Conservation (phyloP, 1,140 invertebrate species). For the Medauroidea extradentata region DNA sequence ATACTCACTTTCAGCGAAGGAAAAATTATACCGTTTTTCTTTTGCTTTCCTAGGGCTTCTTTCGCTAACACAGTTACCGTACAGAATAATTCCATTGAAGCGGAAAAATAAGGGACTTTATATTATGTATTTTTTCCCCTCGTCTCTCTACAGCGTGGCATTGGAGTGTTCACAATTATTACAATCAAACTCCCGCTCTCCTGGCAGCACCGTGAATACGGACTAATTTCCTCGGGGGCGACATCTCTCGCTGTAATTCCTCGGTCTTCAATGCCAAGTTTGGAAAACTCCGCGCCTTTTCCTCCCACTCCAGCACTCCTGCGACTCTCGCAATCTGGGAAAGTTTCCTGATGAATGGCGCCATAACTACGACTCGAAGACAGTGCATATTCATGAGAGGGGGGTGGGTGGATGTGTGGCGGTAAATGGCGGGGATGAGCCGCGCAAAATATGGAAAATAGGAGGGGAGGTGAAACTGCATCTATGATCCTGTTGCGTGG, state of each 20-base stretch:
- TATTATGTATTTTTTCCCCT: not conserved
- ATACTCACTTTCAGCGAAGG: not conserved
- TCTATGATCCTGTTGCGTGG: too few relatives aligned
- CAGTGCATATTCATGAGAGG: conserved; percentile 5
- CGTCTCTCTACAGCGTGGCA: not conserved
- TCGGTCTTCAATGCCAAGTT: conserved; percentile 8
- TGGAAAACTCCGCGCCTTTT: conserved; percentile 6
- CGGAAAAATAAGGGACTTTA: conserved; percentile 5
- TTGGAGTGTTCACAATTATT: conserved; percentile 1
- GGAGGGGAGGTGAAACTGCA: too few relatives aligned
- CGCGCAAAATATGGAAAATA: too few relatives aligned
- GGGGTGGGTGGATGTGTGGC: too few relatives aligned
- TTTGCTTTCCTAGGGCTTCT: not conserved
- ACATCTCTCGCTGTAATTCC: conserved; percentile 1
- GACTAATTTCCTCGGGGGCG: conserved; percentile 7
- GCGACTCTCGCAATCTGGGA: conserved; percentile 5
- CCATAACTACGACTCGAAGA: conserved; percentile 6
- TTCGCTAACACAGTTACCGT: conserved; percentile 8
- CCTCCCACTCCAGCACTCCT: conserved; percentile 7
- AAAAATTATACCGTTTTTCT: conserved; percentile 3
- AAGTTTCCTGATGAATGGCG: conserved; percentile 4
- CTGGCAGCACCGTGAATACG: not conserved
- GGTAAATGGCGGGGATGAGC: too few relatives aligned
- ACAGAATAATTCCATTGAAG: conserved; percentile 4
- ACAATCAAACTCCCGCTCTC: conserved; percentile 2